Evolutionary conservation across 2,888 invertebrate genomes (phyloP).

Genomic region (Caenorhabditis sp.): DNA sequence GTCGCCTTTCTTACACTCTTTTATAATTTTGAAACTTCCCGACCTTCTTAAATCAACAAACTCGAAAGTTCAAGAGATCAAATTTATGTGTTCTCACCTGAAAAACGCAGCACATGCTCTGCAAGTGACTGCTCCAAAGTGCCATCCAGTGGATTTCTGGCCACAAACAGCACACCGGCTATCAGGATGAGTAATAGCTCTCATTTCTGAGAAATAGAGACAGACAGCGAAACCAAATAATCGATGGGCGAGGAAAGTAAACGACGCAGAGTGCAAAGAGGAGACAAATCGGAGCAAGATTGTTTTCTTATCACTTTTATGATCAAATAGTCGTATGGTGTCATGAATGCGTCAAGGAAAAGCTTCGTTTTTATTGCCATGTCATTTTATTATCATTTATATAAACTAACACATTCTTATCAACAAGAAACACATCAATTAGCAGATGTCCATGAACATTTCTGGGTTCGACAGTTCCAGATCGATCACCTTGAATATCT

Average conservation of each 20-base stretch:
- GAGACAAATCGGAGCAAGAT: no score
- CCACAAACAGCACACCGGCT: constrained; percentile 44
- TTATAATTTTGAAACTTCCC: not conserved
- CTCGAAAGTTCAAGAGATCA: no score
- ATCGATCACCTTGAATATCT: not conserved
- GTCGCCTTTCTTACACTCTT: constrained; percentile 1
- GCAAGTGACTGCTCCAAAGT: constrained; percentile 42
- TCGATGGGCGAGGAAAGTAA: no score
- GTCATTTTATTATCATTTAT: no score
- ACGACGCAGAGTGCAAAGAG: no score
- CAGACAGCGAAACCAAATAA: no score
- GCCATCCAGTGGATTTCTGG: constrained; percentile 39
- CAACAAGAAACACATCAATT: not conserved
- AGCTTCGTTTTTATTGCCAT: no score
- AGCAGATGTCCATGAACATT: constrained; percentile 7
- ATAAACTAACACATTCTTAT: no score
- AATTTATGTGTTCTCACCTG: constrained; percentile 9
- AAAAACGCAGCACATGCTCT: constrained; percentile 63
- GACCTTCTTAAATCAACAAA: not conserved
- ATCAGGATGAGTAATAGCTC: not conserved
- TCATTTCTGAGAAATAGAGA: not conserved
- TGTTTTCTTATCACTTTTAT: no score
- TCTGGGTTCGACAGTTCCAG: not conserved
- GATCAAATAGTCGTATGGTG: no score
- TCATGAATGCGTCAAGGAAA: no score